Evolutionary conservation across 2,888 invertebrate species (phyloP).

Genomic region (Galerucella calmariensis): DNA sequence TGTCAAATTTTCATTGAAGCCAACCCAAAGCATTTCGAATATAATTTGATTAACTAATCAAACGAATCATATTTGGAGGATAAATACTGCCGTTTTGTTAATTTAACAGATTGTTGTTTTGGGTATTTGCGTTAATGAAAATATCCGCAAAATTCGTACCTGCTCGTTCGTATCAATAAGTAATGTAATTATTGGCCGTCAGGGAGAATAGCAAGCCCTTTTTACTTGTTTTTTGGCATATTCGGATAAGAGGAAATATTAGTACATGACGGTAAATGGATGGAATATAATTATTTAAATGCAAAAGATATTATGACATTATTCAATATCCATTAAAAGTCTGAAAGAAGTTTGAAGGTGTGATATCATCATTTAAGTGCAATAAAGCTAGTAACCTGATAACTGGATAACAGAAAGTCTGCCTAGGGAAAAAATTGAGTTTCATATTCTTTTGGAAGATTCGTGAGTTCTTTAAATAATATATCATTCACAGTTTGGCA

Average conservation of each 20-base stretch:
- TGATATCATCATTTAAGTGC: no score
- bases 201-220: neutral
- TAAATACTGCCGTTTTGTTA: slow-evolving; percentile 11
- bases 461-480: no score
- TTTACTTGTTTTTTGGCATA: neutral
- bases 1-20: neutral
- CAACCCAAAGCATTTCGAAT: neutral
- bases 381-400: no score
- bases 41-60: slow-evolving; percentile 12
- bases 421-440: no score
- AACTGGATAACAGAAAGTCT: no score
- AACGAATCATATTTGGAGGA: slow-evolving; percentile 12
- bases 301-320: no score
- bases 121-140: slow-evolving; percentile 1
- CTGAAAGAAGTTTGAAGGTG: no score
- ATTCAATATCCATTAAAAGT: no score
- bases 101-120: slow-evolving; percentile 10
- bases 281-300: no score
- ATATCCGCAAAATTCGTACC: neutral
- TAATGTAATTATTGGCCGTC: neutral
- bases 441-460: no score
- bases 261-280: neutral
- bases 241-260: neutral
- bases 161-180: neutral
- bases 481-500: no score